Evolutionary conservation across 2,888 invertebrate genomes (phyloP).

Genomic region (Microplitis manilae): DNA sequence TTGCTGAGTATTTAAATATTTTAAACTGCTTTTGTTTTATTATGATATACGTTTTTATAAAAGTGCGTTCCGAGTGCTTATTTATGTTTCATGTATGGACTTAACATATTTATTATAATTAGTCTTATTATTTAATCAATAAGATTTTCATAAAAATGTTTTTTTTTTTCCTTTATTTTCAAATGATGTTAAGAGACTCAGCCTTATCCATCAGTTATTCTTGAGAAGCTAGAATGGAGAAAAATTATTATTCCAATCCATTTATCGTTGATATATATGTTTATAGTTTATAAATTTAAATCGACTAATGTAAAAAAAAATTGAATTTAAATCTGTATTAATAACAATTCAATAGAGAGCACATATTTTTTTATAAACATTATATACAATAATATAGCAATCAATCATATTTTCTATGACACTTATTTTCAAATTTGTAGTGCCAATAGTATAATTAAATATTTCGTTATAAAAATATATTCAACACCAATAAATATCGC

Average conservation of each 20-base stretch:
- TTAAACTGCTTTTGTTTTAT: slow-evolving; percentile 40
- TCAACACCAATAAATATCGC: slow-evolving; percentile 15
- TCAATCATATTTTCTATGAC: neutral
- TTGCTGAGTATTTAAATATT: slow-evolving; percentile 28
- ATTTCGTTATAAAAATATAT: slow-evolving; percentile 3
- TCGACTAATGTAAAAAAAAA: neutral
- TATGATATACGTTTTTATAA: slow-evolving; percentile 24
- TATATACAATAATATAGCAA: neutral
- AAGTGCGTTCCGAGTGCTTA: slow-evolving; percentile 19
- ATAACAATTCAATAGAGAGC: neutral
- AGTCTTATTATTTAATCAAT: neutral
- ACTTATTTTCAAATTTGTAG: neutral
- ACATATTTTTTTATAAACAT: neutral
- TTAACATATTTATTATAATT: slow-evolving; percentile 1
- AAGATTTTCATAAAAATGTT: no score
- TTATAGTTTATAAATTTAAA: neutral
- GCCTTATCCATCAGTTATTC: slow-evolving; percentile 47
- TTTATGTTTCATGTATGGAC: slow-evolving; percentile 16
- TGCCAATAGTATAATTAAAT: neutral
- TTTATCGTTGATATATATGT: slow-evolving; percentile 20
- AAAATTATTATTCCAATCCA: slow-evolving; percentile 30
- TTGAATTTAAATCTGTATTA: neutral
- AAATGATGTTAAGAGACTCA: slow-evolving; percentile 37
- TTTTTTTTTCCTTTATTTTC: slow-evolving; percentile 2
- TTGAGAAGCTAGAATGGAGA: slow-evolving; percentile 55